Percentiles rank a stretch among this genome's conserved stretches.
phyloP scores from a whole-genome alignment of 2,888 invertebrate species.

The Acronicta aceris region DNA sequence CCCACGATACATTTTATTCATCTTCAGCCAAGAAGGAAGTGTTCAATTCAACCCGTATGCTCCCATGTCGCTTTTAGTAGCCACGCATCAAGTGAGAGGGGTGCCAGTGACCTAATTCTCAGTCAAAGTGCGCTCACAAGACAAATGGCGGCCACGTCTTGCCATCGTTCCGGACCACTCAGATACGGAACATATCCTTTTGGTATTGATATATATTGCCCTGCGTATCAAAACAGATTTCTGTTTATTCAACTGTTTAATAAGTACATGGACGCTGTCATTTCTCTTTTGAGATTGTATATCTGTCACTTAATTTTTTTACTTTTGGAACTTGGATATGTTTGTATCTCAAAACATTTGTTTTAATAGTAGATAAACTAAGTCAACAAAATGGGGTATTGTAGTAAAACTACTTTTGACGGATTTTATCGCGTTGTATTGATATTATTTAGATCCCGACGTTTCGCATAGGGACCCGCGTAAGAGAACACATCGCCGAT shows the following conservation, averaged over 20 bases:
- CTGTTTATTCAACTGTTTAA: slow-evolving; percentile 18
- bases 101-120: slow-evolving; percentile 49
- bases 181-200: slow-evolving; percentile 19
- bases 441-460: too few species aligned
- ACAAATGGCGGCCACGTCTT: slow-evolving; percentile 55
- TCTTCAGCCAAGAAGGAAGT: slow-evolving; percentile 13
- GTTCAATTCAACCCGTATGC: slow-evolving; percentile 5
- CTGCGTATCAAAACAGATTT: slow-evolving; percentile 2
- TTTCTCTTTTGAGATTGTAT: neutral
- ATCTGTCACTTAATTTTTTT: neutral
- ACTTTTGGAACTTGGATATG: neutral
- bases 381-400: too few species aligned
- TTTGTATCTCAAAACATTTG: too few species aligned
- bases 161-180: slow-evolving; percentile 14
- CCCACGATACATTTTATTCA: slow-evolving; percentile 1
- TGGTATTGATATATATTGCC: slow-evolving; percentile 29
- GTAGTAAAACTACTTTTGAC: too few species aligned
- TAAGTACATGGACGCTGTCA: neutral
- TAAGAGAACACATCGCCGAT: too few species aligned
- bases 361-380: too few species aligned
- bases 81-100: slow-evolving; percentile 14
- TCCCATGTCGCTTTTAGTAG: slow-evolving; percentile 34
- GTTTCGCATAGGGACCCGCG: too few species aligned
- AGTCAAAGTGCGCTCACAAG: slow-evolving; percentile 52
- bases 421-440: too few species aligned